Base-by-base conservation (phyloP, 1,140 invertebrate species). In the Nasonia vitripennis region DNA sequence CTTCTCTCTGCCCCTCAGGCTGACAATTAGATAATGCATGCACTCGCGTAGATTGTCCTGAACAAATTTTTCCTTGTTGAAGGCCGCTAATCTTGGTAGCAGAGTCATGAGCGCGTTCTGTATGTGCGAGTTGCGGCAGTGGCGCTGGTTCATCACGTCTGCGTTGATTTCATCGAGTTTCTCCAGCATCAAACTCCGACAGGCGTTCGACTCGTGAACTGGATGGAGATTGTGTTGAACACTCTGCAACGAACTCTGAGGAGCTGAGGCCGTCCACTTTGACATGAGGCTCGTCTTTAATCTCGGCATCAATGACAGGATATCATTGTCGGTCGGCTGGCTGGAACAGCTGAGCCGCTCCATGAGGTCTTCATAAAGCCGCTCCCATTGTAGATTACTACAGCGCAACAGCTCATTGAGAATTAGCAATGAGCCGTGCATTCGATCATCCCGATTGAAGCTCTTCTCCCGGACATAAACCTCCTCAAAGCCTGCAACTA, bases 331-430 rank as follows among this genome's bases (percentile, higher is more conserved):
- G 89, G 94, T 89, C 92, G 93, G 87, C 88, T 94, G 87, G 89
- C 92, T 90, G 88, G 91, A 93, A 86, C 89, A 93, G 85, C 91
- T 94, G 37, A 91, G 87, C 74, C 91, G 92, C 86, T 97, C 89
- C 91, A 95, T 94, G 2, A 98, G 91, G n/a, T 95, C 93, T 80
- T 96, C 95, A 87, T 98, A 97, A 86, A 96, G 95, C 31, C 95
- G 94, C 91, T 98, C 99, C 96, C 98, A 98, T 74, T 96, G 95
- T 3, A 97, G 95, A 94, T 99, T 99, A 74, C 98, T 97, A 90
- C 98, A 98, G 86, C 98, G 94, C 2, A 99, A 93, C 0, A 99
- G 93, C 92, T 99, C 99, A 94, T 99, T 99, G 2, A 99, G 93
- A 17, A 99, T 97, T 17, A 99, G 94, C 0, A 99, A 93, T 1